A percentile compares a stretch with the other conserved stretches of the same genome.
phyloP scores from a whole-genome alignment of 2,797 vertebrate species.

The Poeciliopsis presidionis region DNA sequence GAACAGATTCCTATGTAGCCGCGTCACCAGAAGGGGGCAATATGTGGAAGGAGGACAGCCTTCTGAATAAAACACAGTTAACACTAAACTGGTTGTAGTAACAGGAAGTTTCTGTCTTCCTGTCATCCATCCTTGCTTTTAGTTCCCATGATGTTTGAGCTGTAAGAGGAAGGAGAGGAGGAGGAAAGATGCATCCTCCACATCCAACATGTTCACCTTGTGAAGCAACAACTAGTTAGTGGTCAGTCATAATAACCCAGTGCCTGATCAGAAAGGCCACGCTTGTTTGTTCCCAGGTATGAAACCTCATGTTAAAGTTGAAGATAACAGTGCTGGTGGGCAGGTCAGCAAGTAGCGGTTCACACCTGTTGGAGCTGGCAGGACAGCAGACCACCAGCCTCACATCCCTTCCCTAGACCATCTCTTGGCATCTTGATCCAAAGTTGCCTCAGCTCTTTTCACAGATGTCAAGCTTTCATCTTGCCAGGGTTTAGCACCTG shows the following conservation, averaged over 20 bases:
- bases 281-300: not conserved
- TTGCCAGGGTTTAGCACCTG: too few relatives aligned
- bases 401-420: not conserved
- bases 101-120: too few relatives aligned
- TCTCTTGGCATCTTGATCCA: not conserved
- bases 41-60: not conserved
- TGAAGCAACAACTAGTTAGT: not conserved
- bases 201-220: not conserved
- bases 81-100: not conserved
- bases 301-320: not conserved
- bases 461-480: not conserved
- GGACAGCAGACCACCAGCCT: not conserved
- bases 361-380: not conserved
- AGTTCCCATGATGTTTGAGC: not conserved
- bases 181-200: not conserved
- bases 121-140: not conserved
- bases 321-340: not conserved
- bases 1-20: not conserved
- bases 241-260: not conserved
- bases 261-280: not conserved
- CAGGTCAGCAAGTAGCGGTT: not conserved
- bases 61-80: not conserved
- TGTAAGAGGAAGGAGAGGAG: not conserved
- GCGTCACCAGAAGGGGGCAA: too few relatives aligned
- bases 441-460: not conserved